Evolutionary conservation across 1,140 invertebrate genomes (phyloP).

Genomic region (Drosophila bocqueti): DNA sequence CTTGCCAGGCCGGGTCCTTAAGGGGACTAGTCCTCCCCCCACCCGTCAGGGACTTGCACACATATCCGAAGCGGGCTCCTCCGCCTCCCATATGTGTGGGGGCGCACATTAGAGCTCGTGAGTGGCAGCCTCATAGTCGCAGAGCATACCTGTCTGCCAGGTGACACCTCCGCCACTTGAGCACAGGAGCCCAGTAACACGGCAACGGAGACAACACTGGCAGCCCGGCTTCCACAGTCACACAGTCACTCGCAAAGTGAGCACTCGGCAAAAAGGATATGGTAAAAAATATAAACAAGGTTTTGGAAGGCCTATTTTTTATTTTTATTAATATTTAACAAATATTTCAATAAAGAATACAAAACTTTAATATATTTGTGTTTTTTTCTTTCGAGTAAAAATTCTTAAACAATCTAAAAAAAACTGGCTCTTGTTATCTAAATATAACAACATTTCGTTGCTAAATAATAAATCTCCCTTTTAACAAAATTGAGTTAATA

Average conservation of each 20-base stretch:
- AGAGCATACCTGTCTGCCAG: constrained; percentile 64
- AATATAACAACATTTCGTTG: background rate
- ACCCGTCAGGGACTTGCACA: constrained; percentile 1
- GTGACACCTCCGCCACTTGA: constrained; percentile 77
- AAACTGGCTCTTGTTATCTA: too few species aligned
- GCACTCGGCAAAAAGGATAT: constrained; percentile 8
- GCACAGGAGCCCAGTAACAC: constrained; percentile 61
- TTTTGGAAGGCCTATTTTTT: too few species aligned
- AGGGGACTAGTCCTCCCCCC: constrained; percentile 12
- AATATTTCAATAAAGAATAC: background rate
- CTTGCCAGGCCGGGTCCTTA: constrained; percentile 46
- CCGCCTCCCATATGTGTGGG: constrained; percentile 10
- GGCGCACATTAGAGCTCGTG: constrained; percentile 32
- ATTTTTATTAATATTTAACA: background rate
- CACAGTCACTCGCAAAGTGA: constrained; percentile 12
- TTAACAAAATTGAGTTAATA: background rate
- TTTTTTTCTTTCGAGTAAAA: too few species aligned
- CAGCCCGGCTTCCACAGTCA: constrained; percentile 16
- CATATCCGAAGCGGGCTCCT: background rate
- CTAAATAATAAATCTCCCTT: background rate
- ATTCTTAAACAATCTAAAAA: too few species aligned
- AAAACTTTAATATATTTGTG: too few species aligned
- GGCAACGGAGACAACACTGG: constrained; percentile 37
- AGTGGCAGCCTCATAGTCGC: constrained; percentile 61
- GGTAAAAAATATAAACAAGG: too few species aligned